Evolutionary conservation across 2,113 vertebrate species (phyloP).

Genomic region (Crotophaga sulcirostris): DNA sequence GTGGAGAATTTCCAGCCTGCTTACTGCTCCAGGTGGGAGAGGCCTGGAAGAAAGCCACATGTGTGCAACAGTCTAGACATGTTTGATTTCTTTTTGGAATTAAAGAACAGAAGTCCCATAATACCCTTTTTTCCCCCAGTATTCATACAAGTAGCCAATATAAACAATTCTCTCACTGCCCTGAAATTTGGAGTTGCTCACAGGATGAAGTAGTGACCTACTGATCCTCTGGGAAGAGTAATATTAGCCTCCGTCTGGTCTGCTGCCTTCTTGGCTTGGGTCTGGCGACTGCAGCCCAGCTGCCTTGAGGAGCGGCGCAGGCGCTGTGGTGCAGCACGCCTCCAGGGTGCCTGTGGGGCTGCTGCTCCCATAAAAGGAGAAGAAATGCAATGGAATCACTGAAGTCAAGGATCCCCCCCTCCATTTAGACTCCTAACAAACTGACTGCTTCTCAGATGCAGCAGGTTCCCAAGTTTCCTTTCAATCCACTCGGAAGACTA

Average conservation of each 20-base stretch:
- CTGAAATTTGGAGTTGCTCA: conserved; percentile 53
- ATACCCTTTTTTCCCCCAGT: neutral
- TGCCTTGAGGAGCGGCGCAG: neutral
- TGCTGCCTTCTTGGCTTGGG: conserved; percentile 21
- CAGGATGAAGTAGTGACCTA: conserved; percentile 54
- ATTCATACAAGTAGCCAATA: conserved; percentile 53
- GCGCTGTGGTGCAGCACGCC: fast-evolving
- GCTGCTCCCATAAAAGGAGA: neutral
- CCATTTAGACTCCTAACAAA: neutral
- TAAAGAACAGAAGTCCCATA: conserved; percentile 63
- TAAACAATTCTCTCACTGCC: conserved; percentile 72
- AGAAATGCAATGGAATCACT: neutral
- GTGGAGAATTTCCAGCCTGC: conserved; percentile 49
- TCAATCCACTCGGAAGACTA: neutral
- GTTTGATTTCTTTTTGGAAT: conserved; percentile 60
- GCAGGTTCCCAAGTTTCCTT: neutral
- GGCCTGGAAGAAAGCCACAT: conserved; percentile 65
- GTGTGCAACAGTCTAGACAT: conserved; percentile 55
- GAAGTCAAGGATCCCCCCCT: fast-evolving
- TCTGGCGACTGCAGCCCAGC: neutral
- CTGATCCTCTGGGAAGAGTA: conserved; percentile 53
- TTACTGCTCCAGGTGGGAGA: conserved; percentile 66
- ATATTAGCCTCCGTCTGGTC: conserved; percentile 32
- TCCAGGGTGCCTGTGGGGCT: neutral
- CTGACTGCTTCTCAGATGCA: neutral